Evolutionary conservation across 2,888 invertebrate species (phyloP).

Genomic region (Archips xylosteana): DNA sequence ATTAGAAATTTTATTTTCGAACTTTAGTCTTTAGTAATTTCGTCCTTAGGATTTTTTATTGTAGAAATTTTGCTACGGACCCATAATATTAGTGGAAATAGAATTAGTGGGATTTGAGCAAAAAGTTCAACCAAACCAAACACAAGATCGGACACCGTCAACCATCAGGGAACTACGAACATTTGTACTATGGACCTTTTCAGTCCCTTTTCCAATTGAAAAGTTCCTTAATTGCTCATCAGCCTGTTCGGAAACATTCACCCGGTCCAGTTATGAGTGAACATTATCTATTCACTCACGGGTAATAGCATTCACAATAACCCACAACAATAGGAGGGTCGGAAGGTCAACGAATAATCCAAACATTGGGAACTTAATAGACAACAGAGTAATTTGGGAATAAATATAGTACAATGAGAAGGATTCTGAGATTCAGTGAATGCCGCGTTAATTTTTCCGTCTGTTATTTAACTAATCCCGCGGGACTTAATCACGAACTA

Average conservation of each 20-base stretch:
- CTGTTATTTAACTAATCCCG: too few relatives aligned
- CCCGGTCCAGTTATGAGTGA: constrained; percentile 2
- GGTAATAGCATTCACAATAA: background rate
- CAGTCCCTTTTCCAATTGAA: constrained; percentile 5
- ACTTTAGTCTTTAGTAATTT: too few relatives aligned
- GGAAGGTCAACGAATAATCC: constrained; percentile 1
- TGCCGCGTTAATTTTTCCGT: too few relatives aligned
- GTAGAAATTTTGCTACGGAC: too few relatives aligned
- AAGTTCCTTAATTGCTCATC: constrained; percentile 13
- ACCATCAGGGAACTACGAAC: background rate
- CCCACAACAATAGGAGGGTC: constrained; percentile 4
- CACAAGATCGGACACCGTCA: background rate
- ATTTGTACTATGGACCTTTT: background rate
- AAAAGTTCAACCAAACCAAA: background rate
- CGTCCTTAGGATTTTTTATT: too few relatives aligned
- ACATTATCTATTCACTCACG: constrained; percentile 1
- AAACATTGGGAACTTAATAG: constrained; percentile 2
- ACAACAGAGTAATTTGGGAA: background rate
- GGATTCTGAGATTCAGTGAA: background rate
- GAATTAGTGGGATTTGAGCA: background rate
- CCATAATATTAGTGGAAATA: too few relatives aligned
- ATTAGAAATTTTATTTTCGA: too few relatives aligned
- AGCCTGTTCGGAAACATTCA: constrained; percentile 8
- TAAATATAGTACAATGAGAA: background rate
- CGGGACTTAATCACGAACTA: too few relatives aligned